Conservation (phyloP, 2,888 invertebrate species). For the Acronicta leporina region DNA sequence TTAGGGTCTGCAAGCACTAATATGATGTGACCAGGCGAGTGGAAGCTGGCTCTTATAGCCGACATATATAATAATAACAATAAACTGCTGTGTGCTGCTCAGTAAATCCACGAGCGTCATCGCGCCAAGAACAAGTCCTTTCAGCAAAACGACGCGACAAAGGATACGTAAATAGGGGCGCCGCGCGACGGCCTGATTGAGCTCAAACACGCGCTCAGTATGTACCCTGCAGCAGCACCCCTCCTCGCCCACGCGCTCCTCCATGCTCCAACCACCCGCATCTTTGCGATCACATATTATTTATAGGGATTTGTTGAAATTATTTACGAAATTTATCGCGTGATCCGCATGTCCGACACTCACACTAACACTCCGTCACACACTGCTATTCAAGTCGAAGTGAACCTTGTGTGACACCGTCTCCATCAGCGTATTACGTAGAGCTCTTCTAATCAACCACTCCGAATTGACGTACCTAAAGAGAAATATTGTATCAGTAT, state of each 20-base stretch:
- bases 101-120: not conserved
- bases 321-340: conserved; percentile 11
- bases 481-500: not conserved
- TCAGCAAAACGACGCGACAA: conserved; percentile 51
- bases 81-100: not conserved
- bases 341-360: not conserved
- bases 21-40: too few relatives aligned
- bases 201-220: conserved; percentile 49
- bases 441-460: too few relatives aligned
- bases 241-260: not conserved
- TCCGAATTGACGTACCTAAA: too few relatives aligned
- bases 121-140: conserved; percentile 17
- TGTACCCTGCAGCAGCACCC: conserved; percentile 6
- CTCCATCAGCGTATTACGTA: not conserved
- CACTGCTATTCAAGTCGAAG: not conserved
- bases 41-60: too few relatives aligned
- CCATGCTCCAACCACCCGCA: conserved; percentile 21
- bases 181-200: conserved; percentile 46
- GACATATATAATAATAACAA: too few relatives aligned
- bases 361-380: too few relatives aligned
- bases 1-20: too few relatives aligned
- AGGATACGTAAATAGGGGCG: conserved; percentile 65
- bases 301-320: conserved; percentile 9
- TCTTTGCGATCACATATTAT: conserved; percentile 26
- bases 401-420: too few relatives aligned